phyloP scores from a whole-genome alignment of 1,140 invertebrate species.

The Habropoda laboriosa region DNA sequence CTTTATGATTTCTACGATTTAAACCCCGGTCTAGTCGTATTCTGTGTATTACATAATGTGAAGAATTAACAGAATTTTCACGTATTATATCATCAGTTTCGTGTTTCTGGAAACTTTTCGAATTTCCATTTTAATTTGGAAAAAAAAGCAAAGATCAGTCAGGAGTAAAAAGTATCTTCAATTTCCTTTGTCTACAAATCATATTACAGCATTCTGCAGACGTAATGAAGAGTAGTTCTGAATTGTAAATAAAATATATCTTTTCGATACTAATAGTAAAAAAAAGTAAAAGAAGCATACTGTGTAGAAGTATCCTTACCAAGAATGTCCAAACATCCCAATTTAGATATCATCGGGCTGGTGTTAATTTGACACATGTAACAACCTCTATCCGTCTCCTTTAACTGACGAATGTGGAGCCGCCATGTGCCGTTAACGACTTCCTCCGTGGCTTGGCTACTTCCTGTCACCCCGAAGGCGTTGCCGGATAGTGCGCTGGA shows the following conservation, averaged over 20 bases:
- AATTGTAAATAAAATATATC: no score
- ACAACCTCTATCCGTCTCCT: conserved; percentile 84
- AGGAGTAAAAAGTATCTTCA: no score
- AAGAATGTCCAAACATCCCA: conserved; percentile 87
- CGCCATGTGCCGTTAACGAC: conserved; percentile 86
- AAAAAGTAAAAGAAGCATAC: background rate
- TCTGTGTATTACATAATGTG: background rate
- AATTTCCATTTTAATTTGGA: background rate
- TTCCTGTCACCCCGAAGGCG: conserved; percentile 82
- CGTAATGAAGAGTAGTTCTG: no score
- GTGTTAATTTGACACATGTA: conserved; percentile 89
- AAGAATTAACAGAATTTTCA: conserved; percentile 9
- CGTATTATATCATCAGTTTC: background rate
- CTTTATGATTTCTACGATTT: conserved; percentile 33
- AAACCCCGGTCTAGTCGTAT: background rate
- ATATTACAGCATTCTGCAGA: no score
- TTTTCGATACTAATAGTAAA: background rate
- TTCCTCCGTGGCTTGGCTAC: conserved; percentile 84
- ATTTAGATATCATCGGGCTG: conserved; percentile 85
- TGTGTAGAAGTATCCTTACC: conserved; percentile 81
- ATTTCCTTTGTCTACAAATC: no score
- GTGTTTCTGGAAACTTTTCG: background rate
- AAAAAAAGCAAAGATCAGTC: no score
- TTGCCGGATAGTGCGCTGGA: conserved; percentile 82
- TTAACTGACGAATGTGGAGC: conserved; percentile 85